Conservation (phyloP, 1,140 invertebrate species). For the Protaetia brevitarsis region DNA sequence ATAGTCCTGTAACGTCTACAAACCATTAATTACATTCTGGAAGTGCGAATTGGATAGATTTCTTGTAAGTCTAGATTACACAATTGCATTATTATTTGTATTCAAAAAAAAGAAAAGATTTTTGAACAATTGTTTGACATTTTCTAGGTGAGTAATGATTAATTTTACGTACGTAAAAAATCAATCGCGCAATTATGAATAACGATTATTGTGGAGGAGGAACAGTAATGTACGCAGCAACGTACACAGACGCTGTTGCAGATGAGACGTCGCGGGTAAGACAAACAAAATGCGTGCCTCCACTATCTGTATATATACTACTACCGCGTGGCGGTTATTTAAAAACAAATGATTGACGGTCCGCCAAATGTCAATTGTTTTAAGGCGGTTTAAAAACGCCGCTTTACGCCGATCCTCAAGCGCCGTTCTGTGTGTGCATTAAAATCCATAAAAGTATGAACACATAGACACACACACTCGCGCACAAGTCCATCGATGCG, state of each 20-base stretch:
- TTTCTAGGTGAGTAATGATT: too few relatives aligned
- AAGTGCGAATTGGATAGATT: too few relatives aligned
- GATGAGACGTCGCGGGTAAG: not conserved
- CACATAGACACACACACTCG: not conserved
- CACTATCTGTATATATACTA: not conserved
- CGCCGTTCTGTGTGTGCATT: slow-evolving; percentile 10
- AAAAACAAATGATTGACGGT: slow-evolving; percentile 18
- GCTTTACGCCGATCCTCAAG: slow-evolving; percentile 3
- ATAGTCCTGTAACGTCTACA: too few relatives aligned
- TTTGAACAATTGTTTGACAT: too few relatives aligned
- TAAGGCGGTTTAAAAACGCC: slow-evolving; percentile 14
- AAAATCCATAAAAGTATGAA: slow-evolving; percentile 18
- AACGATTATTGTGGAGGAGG: too few relatives aligned
- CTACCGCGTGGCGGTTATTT: slow-evolving; percentile 12
- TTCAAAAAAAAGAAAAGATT: too few relatives aligned
- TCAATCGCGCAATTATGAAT: too few relatives aligned
- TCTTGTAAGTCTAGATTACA: too few relatives aligned
- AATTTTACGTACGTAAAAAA: too few relatives aligned
- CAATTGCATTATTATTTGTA: too few relatives aligned
- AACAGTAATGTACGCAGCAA: too few relatives aligned
- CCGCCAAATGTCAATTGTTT: slow-evolving; percentile 16
- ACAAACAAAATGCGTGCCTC: slow-evolving; percentile 13
- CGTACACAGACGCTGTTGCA: not conserved
- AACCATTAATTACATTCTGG: too few relatives aligned
- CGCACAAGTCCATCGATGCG: slow-evolving; percentile 4